phyloP scores from a whole-genome alignment of 2,797 vertebrate species.

The Euphonia xanthogaster region DNA sequence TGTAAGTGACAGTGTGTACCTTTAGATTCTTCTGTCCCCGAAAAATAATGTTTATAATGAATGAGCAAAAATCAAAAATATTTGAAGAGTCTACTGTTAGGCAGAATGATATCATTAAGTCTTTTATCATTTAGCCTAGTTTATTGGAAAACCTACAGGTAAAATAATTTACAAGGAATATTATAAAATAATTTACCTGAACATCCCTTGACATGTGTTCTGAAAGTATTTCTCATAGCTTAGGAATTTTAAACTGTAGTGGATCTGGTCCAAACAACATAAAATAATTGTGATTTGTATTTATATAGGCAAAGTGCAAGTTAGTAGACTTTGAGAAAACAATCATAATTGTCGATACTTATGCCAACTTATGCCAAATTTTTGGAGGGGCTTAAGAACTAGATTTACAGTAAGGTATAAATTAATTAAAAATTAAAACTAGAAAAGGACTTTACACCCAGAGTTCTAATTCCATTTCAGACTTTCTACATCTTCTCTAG shows the following conservation, averaged over 20 bases:
- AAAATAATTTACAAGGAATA: neutral
- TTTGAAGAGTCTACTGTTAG: neutral
- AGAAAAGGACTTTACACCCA: neutral
- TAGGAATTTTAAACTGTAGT: conserved; percentile 28
- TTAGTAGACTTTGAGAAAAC: neutral
- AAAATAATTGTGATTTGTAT: neutral
- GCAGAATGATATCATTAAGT: neutral
- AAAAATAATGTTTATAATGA: neutral
- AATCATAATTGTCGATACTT: neutral
- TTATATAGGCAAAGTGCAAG: neutral
- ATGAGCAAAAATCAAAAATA: neutral
- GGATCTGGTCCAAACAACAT: neutral
- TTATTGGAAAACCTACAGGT: neutral
- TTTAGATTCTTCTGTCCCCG: neutral
- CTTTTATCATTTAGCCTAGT: neutral
- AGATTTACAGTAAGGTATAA: neutral
- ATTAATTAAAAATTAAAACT: neutral
- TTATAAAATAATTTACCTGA: neutral
- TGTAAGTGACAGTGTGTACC: neutral
- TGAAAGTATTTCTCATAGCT: conserved; percentile 17
- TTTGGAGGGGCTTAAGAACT: neutral
- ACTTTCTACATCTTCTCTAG: neutral
- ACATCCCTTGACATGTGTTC: conserved; percentile 21
- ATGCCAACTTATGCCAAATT: neutral
- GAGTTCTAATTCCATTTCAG: neutral